Conservation (phyloP, 2,113 vertebrate species). For the Percopsis transmontana region DNA sequence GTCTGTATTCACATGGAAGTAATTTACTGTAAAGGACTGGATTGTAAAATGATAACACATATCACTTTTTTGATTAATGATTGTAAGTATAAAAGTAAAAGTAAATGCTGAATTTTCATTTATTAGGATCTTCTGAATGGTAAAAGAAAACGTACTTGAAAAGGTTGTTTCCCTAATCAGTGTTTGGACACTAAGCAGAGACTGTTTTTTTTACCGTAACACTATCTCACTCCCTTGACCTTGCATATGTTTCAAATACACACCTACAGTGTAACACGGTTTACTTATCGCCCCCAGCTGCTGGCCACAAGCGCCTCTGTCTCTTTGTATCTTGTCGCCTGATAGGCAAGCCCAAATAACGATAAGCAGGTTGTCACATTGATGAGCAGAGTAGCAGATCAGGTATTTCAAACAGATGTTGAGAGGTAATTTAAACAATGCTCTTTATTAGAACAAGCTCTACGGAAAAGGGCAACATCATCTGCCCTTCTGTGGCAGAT, state of each 20-base stretch:
- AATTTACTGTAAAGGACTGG: background rate
- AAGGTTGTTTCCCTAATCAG: background rate
- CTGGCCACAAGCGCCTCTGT: background rate
- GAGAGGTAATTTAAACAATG: background rate
- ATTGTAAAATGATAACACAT: background rate
- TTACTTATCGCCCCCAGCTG: background rate
- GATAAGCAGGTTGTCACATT: constrained; percentile 1
- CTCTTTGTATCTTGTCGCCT: background rate
- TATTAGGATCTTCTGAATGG: background rate
- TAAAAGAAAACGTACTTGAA: background rate
- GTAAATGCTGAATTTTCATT: background rate
- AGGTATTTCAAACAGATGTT: background rate
- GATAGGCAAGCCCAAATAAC: background rate
- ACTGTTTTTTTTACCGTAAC: constrained; percentile 25
- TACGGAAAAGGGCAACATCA: no score
- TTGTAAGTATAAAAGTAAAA: background rate
- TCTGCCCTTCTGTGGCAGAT: no score
- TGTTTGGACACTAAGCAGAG: background rate
- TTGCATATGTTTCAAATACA: constrained; percentile 23
- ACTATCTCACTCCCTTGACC: constrained; percentile 26
- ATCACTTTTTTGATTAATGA: background rate
- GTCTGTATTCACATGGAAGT: background rate
- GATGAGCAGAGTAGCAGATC: background rate
- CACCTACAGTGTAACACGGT: background rate
- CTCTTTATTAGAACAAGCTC: background rate